Base-by-base conservation (phyloP, 2,797 vertebrate species). In the Anableps anableps region DNA sequence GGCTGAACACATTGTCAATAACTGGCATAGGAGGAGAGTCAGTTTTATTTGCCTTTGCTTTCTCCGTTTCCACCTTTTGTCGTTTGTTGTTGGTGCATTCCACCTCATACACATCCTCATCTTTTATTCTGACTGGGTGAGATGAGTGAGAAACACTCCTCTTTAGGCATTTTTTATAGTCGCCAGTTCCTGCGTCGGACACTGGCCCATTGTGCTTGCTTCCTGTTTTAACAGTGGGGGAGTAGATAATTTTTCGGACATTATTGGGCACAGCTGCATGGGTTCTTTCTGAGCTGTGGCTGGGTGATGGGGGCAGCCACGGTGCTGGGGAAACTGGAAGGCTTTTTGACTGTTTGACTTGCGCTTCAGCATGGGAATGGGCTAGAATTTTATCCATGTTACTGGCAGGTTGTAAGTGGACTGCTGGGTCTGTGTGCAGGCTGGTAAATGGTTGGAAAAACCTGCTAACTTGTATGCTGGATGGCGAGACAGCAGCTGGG, bases 1-100 rank as follows among this genome's bases (percentile, higher is more conserved):
- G 90, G 84, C 98, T 99, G 87, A 99, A 99, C 58, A 99, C 98
- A 0, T 94, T 97, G 89, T 98, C 96, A 74, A 99, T 99, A 47
- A 99, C 91, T 0, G 98, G 98, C 98, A 99, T 98, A 0, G 96
- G 97, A 0, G 97, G 97, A 9, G 96, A 98, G 7, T 87, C 70
- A 0, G 92, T 84, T n/a, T 79, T 45, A 58, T 62, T 76, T 21
- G 38, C 60, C 60, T 68, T 29, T 14, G 3, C 13, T 36, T 48
- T 75, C 34, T 84, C 84, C 6, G 0, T 76, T 87, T 93, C 85
- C 34, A 88, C 19, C 78, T 84, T 93, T 53, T 80, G 88, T 71
- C 73, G 86, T 85, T 95, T 95, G 53, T 95, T 95, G 53, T 72
- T 81, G 4, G 7, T 4, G 7, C 71, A 58, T 47, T 91, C 88